Evolutionary conservation across 2,888 invertebrate species (phyloP), one percentile per base, ranked within the genome.

Genomic region (Oxytorus armatus): DNA sequence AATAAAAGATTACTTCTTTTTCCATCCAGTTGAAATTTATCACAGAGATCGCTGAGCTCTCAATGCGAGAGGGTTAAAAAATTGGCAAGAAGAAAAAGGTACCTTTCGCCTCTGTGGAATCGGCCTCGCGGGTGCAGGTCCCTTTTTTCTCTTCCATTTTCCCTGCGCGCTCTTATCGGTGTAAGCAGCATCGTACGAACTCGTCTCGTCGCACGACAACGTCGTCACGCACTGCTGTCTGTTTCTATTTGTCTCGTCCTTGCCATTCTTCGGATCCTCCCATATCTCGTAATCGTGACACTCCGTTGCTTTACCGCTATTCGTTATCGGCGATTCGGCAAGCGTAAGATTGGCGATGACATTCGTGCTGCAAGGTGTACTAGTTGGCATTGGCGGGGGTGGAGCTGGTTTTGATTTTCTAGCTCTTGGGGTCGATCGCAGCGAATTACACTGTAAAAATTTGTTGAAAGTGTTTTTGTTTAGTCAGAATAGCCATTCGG

Each of bases 101-200:
- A 95, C 93, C 82, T 93, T 93, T 81, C 96, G 93, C 81, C 95
- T 94, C 47, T 96, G 95, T 1, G 96, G 94, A 33, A 94, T 93
- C 0, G 97, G 97, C 36, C 96, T 92, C 0, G 96, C 95, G 0
- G 97, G 97, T 0, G 97, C 97, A 0, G 96, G 97, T 0, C 96
- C 96, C 88, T 97, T 97, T 84, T 95, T 94, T 65, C 95, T 93
- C 81, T 96, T 96, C 94, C 95, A 95, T 88, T 95, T 94, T 16
- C 95, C 96, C 79, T 93, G 94, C 11, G 93, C 92, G 79, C 95
- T 95, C 89, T 95, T 95, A 85, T 95, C 93, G 3, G 92, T 90
- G 14, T 85, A 86, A 47, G 82, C 72, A 47, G 82, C 72, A 33
- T 82, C 84, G 61, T 85, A 84, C 4, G 69, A 25, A 18, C 79